Evolutionary conservation across 23 tunicate genomes (phyloP), one percentile per base, ranked within the genome.

Genomic region (Phallusia fumigata): DNA sequence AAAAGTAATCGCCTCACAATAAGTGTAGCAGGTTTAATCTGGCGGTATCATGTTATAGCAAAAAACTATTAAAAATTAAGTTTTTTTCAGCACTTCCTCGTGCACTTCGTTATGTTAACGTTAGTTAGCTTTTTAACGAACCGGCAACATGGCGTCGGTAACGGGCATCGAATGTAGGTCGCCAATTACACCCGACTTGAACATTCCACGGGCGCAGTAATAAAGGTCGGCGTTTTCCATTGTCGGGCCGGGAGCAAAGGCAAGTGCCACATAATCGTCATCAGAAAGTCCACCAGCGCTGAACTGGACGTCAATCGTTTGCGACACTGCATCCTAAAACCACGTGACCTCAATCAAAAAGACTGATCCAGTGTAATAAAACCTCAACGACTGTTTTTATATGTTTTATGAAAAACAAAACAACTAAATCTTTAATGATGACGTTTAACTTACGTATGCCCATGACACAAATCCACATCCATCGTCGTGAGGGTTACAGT

Each of bases 191-290:
- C 91, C 96, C 21, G 91, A 40, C 31, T 69, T 80, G 50, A 91
- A 45, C 0, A 32, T 74, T 22, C 30, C 76, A 36, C 91, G 88
- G 33, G 86, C 84, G 65, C 96, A 91, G 64, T 53, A 91, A 73
- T 91, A 91, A 24, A 86, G 30, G 73, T 91, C 96, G 16, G 88
- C 85, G 73, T 87, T 81, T 34, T 65, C 64, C 96, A 91, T 91
- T 2, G 31, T 13, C 5, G 72, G 73, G 26, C 28, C 83, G 12
- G 83, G 50, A 3, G 90, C 44, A 45, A 90, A 90, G 3, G 87
- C 96, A 18, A 86, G 81, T 15, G 87, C 87, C 21, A 84, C 84
- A 32, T 90, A 90, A 31, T 86, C 80, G 18, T n/a, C n/a, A n/a
- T n/a, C n/a, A 31, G 6, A 31, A 5, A 90, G 87, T 19, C 19